Percentiles rank a stretch among this genome's conserved stretches.
These are phyloP conservation scores for Eubasilissa regina DNA, from an alignment of 1,140 invertebrate species.

Conservation along the genomic window DNA sequence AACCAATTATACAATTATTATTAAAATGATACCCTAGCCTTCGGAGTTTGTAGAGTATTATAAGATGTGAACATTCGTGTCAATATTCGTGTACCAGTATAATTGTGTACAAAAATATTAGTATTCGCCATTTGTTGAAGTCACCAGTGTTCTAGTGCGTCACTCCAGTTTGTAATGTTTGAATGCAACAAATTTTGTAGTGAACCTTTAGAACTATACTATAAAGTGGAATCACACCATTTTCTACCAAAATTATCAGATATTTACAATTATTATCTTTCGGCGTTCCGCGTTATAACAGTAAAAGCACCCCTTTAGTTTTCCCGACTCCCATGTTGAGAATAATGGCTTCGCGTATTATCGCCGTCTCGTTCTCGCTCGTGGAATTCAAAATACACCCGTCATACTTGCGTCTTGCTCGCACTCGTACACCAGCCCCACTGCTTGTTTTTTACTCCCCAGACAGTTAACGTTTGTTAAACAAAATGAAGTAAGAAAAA, in stretches of 20 bases:
- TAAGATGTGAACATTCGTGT: too few relatives aligned
- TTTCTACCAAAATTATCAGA: not conserved
- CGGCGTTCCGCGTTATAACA: not conserved
- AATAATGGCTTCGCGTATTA: slow-evolving; percentile 6
- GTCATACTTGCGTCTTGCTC: slow-evolving; percentile 32
- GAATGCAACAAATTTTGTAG: too few relatives aligned
- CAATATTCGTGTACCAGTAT: too few relatives aligned
- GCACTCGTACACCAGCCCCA: slow-evolving; percentile 31
- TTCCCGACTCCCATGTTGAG: slow-evolving; percentile 3
- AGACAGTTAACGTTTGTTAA: slow-evolving; percentile 52
- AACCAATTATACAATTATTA: too few relatives aligned
- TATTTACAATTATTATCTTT: not conserved
- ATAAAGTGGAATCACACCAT: too few relatives aligned
- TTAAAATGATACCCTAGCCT: too few relatives aligned
- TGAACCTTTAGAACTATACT: too few relatives aligned
- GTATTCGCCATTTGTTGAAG: too few relatives aligned
- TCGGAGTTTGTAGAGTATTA: too few relatives aligned
- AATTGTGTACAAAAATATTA: too few relatives aligned
- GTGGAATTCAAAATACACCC: not conserved
- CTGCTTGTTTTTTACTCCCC: slow-evolving; percentile 58
- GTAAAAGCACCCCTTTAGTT: not conserved
- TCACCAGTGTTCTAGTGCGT: too few relatives aligned
- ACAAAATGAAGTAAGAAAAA: slow-evolving; percentile 49
- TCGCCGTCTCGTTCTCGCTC: slow-evolving; percentile 11
- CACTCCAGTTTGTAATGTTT: too few relatives aligned